phyloP scores from a whole-genome alignment of 2,888 invertebrate species.

The Carcina quercana region DNA sequence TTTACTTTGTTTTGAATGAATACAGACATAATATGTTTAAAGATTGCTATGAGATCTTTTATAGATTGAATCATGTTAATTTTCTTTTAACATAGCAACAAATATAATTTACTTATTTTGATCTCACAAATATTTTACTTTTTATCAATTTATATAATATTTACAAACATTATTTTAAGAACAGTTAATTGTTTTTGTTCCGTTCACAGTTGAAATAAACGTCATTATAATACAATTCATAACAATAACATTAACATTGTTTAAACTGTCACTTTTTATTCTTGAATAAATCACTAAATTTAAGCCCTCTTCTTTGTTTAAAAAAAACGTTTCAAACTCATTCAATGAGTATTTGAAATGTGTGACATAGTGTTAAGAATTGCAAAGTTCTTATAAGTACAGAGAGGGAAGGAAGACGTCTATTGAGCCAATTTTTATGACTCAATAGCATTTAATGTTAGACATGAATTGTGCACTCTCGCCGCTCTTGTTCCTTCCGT shows the following conservation, averaged over 20 bases:
- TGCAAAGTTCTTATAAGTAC: background rate
- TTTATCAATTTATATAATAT: too few species aligned
- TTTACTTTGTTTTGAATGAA: too few species aligned
- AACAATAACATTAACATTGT: constrained; percentile 24
- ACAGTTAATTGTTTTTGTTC: constrained; percentile 24
- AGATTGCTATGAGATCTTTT: too few species aligned
- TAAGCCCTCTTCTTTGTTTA: constrained; percentile 15
- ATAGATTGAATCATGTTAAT: background rate
- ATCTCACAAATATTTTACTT: too few species aligned
- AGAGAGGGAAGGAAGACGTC: constrained; percentile 7
- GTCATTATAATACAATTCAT: constrained; percentile 27
- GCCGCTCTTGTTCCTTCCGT: constrained; percentile 81
- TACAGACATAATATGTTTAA: too few species aligned
- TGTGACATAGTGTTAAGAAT: too few species aligned
- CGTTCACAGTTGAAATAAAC: constrained; percentile 32
- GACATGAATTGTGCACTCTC: constrained; percentile 84
- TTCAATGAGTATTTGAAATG: constrained; percentile 3
- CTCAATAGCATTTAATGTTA: constrained; percentile 38
- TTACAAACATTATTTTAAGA: too few species aligned
- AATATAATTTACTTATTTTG: too few species aligned
- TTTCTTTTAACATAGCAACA: too few species aligned
- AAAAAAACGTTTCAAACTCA: background rate
- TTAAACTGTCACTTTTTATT: constrained; percentile 15
- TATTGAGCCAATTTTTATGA: background rate
- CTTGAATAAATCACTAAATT: constrained; percentile 20